Evolutionary conservation across 2,888 invertebrate species (phyloP).

Genomic region (Pterostichus madidus): DNA sequence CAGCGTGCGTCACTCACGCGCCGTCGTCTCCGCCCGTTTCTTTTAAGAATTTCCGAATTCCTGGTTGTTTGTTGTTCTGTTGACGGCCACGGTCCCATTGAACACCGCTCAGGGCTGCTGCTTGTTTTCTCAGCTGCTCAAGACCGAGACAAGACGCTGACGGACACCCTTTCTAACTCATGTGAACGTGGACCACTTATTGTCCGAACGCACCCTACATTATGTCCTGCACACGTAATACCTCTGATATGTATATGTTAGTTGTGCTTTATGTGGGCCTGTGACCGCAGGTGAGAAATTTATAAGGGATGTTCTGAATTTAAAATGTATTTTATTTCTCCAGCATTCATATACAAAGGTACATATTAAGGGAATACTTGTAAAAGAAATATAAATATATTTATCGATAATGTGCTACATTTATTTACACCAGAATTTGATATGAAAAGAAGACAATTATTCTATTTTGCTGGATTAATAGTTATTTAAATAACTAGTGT

Average conservation of each 20-base stretch:
- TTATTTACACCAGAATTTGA: no score
- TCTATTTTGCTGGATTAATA: no score
- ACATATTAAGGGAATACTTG: no score
- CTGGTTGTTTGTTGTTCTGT: constrained; percentile 64
- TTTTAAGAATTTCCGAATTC: constrained; percentile 62
- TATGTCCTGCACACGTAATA: constrained; percentile 47
- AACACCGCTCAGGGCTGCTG: constrained; percentile 45
- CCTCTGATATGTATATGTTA: background rate
- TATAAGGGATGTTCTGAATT: background rate
- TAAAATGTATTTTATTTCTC: background rate
- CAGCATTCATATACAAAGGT: no score
- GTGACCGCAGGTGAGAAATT: constrained; percentile 5
- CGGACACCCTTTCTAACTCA: constrained; percentile 55
- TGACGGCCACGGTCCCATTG: constrained; percentile 57
- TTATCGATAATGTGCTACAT: no score
- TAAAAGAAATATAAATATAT: no score
- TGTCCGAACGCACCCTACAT: constrained; percentile 47
- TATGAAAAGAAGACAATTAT: no score
- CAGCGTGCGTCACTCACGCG: constrained; percentile 59
- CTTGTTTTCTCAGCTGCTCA: constrained; percentile 62
- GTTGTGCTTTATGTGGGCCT: constrained; percentile 1
- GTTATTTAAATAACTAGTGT: no score
- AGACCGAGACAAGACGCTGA: constrained; percentile 9
- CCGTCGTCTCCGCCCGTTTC: constrained; percentile 43
- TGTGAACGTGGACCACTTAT: constrained; percentile 24